phyloP scores from a whole-genome alignment of 2,797 vertebrate species.

The Macrochelys suwanniensis region DNA sequence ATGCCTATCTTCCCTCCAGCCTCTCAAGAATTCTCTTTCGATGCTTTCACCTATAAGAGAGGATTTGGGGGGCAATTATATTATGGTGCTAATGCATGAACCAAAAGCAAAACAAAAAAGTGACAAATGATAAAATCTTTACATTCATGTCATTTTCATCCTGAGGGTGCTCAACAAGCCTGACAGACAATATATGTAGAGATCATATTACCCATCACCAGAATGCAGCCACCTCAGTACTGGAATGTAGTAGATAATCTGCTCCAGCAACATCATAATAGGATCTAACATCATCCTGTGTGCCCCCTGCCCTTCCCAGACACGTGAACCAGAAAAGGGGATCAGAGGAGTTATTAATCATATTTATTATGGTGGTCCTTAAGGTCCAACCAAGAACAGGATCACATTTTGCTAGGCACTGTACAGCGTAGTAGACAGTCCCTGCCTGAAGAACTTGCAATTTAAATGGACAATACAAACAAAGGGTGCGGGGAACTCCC shows the following conservation, averaged over 20 bases:
- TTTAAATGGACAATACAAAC: neutral
- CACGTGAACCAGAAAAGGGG: neutral
- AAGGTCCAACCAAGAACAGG: neutral
- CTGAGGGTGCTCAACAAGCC: neutral
- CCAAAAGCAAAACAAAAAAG: neutral
- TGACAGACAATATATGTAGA: neutral
- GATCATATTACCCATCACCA: neutral
- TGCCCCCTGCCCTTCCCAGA: neutral
- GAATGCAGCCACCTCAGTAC: neutral
- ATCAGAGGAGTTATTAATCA: neutral
- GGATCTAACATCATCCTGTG: neutral
- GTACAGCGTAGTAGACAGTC: neutral
- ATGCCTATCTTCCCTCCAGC: neutral
- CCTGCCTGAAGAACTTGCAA: neutral
- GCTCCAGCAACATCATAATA: neutral
- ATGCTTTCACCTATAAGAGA: neutral
- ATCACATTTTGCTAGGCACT: no score
- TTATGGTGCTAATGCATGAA: neutral
- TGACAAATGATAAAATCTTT: neutral
- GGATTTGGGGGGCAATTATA: neutral
- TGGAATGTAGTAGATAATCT: neutral
- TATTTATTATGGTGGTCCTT: neutral
- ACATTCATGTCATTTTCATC: neutral
- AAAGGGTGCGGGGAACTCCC: neutral
- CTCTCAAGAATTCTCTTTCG: neutral